Base-by-base conservation (phyloP, 2,888 invertebrate genomes). In the Aquatica leii region DNA sequence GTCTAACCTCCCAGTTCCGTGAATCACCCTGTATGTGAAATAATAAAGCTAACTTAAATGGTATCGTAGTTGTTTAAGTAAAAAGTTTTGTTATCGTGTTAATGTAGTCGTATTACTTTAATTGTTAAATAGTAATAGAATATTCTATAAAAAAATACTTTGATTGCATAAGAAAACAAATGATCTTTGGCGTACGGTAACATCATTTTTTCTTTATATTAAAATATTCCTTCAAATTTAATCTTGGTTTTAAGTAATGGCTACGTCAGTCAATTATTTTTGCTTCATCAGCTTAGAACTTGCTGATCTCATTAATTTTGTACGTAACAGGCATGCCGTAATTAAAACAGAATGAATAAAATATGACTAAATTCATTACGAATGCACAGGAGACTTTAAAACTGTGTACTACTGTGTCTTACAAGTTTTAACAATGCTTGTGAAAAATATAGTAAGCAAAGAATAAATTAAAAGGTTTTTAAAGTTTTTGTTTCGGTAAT, bases 261-360 rank as follows among this genome's bases (percentile, higher is more conserved):
- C 58, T 55, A 51, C 59, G 60, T 48, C 63, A 68, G 65, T 70
- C 69, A 70, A 70, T 70, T 70, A 70, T 67, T 65, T 61, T 61
- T 62, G 65, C 69, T 65, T 68, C 63, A 70, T 67, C 63, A 68
- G 62, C 62, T 64, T 67, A 60, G 60, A 68, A 62, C 58, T 61
- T 68, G 69, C 69, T 65, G 71, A 74, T 69, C 70, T 73, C 71
- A 65, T 72, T 71, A 72, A 69, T 71, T 72, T 66, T 66, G 62
- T 52, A 65, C 66, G 65, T 70, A 69, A 70, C 65, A 62, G 69
- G 67, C 64, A 58, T 59, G 69, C 67, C 68, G 66, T 73, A 74
- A 73, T 74, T 74, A 74, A 74, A 71, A 69, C 66, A 69, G 69
- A 70, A 70, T 71, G 70, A 71, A 73, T 73, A 72, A 73, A 70